Conservation (phyloP, 2,797 vertebrate species). For the Argentina silus region DNA sequence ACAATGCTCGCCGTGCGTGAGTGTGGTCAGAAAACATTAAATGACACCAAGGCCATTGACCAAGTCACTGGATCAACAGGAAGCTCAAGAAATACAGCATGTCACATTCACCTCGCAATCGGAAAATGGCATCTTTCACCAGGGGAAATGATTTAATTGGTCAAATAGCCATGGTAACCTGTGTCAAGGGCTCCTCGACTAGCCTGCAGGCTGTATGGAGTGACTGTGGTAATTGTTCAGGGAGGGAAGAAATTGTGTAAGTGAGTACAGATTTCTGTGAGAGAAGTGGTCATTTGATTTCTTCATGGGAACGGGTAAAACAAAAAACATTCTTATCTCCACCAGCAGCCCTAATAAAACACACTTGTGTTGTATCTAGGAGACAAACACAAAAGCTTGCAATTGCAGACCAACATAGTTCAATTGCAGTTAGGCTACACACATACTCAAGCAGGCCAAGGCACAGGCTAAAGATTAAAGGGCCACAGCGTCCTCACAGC, state of each 20-base stretch:
- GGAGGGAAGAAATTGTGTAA: neutral
- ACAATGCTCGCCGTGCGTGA: neutral
- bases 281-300: neutral
- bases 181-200: slow-evolving; percentile 53
- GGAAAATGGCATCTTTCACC: slow-evolving; percentile 45
- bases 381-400: neutral
- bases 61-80: slow-evolving; percentile 35
- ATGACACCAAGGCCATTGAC: slow-evolving; percentile 53
- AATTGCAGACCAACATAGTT: slow-evolving; percentile 2
- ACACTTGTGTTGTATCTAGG: neutral
- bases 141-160: slow-evolving; percentile 53
- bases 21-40: slow-evolving; percentile 34
- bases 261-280: neutral
- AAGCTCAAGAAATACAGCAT: slow-evolving; percentile 26
- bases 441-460: neutral
- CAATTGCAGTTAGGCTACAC: neutral
- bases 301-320: neutral
- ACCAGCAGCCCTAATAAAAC: neutral
- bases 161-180: slow-evolving; percentile 57
- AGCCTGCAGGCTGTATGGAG: slow-evolving; percentile 49
- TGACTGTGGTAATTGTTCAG: slow-evolving; percentile 21
- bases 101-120: slow-evolving; percentile 49
- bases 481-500: slow-evolving; percentile 1
- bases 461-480: neutral
- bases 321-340: neutral